phyloP scores from a whole-genome alignment of 1,140 invertebrate genomes.

The Heliconius hermathena region DNA sequence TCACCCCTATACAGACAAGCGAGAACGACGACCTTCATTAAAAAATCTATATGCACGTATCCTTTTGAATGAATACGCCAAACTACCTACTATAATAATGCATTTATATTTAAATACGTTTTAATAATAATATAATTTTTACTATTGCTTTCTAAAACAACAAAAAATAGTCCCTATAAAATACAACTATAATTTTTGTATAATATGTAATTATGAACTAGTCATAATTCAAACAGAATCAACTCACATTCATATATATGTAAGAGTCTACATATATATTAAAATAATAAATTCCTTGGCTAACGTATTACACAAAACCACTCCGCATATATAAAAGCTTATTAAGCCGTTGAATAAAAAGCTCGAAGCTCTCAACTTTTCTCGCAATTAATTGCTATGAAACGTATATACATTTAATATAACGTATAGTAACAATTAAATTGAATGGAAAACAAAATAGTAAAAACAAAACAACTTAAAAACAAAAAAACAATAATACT shows the following conservation, averaged over 20 bases:
- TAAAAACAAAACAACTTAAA: neutral
- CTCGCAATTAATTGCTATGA: neutral
- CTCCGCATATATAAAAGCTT: neutral
- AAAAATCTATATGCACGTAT: neutral
- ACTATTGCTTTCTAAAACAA: too few species aligned
- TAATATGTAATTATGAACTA: too few species aligned
- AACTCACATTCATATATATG: neutral
- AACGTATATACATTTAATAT: neutral
- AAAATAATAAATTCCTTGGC: neutral
- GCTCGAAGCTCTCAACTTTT: neutral
- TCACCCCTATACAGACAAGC: conserved; percentile 3
- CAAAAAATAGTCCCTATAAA: too few species aligned
- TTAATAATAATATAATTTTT: too few species aligned
- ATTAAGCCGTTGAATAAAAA: neutral
- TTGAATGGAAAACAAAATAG: neutral
- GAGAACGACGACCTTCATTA: neutral
- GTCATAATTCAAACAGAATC: too few species aligned
- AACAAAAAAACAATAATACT: neutral
- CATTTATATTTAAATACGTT: neutral
- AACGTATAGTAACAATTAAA: neutral
- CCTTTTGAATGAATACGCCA: neutral
- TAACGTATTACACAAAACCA: neutral
- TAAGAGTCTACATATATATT: neutral
- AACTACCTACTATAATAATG: neutral
- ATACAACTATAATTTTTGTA: too few species aligned